Percentiles rank a stretch among this genome's conserved stretches.
These are phyloP conservation scores for Cryptotermes secundus DNA, from an alignment of 1,140 invertebrate species.

Conservation along the genomic window DNA sequence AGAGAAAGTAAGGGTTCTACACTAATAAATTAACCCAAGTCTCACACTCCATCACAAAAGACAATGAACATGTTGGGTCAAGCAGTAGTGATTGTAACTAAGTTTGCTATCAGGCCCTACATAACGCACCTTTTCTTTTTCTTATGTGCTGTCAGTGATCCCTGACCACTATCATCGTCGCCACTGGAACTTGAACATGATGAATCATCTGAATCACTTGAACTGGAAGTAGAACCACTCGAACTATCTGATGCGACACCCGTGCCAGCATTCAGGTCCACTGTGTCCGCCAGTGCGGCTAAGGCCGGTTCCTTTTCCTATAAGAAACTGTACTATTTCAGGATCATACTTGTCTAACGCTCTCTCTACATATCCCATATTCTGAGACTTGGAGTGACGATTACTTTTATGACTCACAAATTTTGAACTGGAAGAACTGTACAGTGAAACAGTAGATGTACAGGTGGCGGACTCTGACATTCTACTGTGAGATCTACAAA, in stretches of 20 bases:
- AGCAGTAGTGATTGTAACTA: too few species aligned
- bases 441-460: too few species aligned
- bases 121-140: constrained; percentile 69
- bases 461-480: too few species aligned
- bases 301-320: constrained; percentile 77
- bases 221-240: constrained; percentile 85
- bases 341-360: too few species aligned
- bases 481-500: too few species aligned
- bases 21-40: neutral
- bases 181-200: constrained; percentile 66
- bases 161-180: constrained; percentile 67
- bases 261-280: constrained; percentile 83
- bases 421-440: too few species aligned
- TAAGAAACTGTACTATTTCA: constrained; percentile 36
- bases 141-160: constrained; percentile 82
- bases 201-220: constrained; percentile 56
- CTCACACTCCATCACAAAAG: neutral
- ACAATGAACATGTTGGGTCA: too few species aligned
- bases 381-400: too few species aligned
- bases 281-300: constrained; percentile 77
- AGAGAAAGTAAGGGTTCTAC: neutral
- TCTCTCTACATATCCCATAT: too few species aligned
- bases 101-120: neutral
- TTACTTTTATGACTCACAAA: too few species aligned
- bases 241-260: constrained; percentile 94